phyloP scores from a whole-genome alignment of 2,797 vertebrate species.

The Pachyuromys duprasi region DNA sequence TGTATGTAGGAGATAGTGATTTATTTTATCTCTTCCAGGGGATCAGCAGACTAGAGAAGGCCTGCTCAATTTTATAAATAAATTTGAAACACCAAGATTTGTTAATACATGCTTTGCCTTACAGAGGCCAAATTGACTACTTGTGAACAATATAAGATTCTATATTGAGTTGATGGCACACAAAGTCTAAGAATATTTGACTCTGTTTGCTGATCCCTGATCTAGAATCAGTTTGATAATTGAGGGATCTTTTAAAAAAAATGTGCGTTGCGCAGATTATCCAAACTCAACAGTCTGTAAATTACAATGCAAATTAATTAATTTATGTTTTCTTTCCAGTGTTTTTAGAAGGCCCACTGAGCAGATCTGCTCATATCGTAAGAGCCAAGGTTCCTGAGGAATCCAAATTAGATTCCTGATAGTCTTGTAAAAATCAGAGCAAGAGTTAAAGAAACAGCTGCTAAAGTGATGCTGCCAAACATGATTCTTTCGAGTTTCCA shows the following conservation, averaged over 20 bases:
- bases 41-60: background rate
- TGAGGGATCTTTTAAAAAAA: background rate
- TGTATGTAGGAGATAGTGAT: background rate
- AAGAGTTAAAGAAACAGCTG: slow-evolving; percentile 40
- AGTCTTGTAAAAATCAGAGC: slow-evolving; percentile 53
- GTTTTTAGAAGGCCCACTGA: slow-evolving; percentile 72
- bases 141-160: background rate
- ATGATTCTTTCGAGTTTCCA: background rate
- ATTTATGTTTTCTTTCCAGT: slow-evolving; percentile 73
- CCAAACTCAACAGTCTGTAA: slow-evolving; percentile 42
- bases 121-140: background rate
- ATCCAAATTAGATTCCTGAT: slow-evolving; percentile 68
- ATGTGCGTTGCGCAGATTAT: background rate
- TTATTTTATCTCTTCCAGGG: slow-evolving; percentile 15
- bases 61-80: slow-evolving; percentile 12
- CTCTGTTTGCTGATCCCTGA: slow-evolving; percentile 27
- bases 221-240: slow-evolving; percentile 9
- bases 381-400: slow-evolving; percentile 72
- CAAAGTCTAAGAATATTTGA: background rate
- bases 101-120: slow-evolving; percentile 28
- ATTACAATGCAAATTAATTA: slow-evolving; percentile 67
- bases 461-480: background rate
- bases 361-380: slow-evolving; percentile 61
- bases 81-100: background rate
- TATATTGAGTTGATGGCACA: background rate